A percentile compares a stretch with the other conserved stretches of the same genome.
Evolutionary conservation across 2,113 vertebrate species (phyloP).

Genomic region (Rhabdornis inornatus): DNA sequence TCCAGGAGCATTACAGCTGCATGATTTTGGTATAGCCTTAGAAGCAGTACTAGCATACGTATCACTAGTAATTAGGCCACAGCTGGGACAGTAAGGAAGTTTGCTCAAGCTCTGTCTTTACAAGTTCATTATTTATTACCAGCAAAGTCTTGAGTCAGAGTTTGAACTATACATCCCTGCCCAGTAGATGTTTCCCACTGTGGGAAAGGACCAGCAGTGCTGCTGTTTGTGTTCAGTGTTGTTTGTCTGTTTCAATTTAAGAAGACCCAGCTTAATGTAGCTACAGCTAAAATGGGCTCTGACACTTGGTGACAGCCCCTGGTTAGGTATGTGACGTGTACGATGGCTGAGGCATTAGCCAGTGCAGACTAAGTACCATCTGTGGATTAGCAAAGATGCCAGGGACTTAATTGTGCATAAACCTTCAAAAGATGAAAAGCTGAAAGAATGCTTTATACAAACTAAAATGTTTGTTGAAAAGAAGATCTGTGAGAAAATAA

Average conservation of each 20-base stretch:
- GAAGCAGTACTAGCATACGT: not conserved
- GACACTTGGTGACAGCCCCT: not conserved
- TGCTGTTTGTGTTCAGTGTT: not conserved
- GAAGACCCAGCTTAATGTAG: not conserved
- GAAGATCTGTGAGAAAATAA: not conserved
- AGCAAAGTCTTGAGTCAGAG: not conserved
- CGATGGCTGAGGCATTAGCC: not conserved
- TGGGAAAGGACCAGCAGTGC: not conserved
- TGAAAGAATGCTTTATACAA: slow-evolving; percentile 32
- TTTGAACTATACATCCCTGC: not conserved
- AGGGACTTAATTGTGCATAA: slow-evolving; percentile 31
- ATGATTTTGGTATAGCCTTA: not conserved
- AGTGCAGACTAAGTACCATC: slow-evolving; percentile 1
- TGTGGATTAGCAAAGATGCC: slow-evolving; percentile 28
- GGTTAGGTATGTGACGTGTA: not conserved
- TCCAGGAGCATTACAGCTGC: not conserved
- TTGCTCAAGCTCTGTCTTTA: not conserved
- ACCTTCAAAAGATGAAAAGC: slow-evolving; percentile 46
- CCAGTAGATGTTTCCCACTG: not conserved
- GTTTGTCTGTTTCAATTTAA: not conserved
- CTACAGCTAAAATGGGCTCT: not conserved
- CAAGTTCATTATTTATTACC: not conserved
- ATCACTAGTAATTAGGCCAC: not conserved
- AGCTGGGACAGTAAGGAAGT: not conserved
- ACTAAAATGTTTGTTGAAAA: slow-evolving; percentile 14